Evolutionary conservation across 2,888 invertebrate species (phyloP), one percentile per base, ranked within the genome.

Genomic region (Amiota minor): DNA sequence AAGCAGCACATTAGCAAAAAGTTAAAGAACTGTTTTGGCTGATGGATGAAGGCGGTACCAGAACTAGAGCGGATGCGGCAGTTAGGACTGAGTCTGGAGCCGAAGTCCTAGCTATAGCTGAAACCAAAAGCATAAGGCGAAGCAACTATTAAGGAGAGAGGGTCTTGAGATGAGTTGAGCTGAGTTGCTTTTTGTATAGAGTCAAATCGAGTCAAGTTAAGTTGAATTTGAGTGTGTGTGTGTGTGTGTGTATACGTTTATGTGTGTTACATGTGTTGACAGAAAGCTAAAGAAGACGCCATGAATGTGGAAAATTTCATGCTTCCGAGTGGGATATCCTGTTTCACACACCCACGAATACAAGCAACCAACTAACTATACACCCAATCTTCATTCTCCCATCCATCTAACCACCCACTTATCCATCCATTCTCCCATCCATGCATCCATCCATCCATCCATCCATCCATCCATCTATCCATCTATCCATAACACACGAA

Each of bases 281-380:
- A 80, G 77, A 59, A 35, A 35, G 59, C n/a, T 20, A 46, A 46
- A 23, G 62, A 53, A 49, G 64, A 77, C 73, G 78, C 73, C 79
- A 78, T 75, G 75, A 79, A 75, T 78, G 85, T 86, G 85, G 86
- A 85, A 87, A 87, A 88, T 87, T 86, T 85, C 85, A 81, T 80
- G 80, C 83, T 87, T 87, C 87, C 87, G 88, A 82, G 81, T 78
- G 83, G 87, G 88, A 87, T 87, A 87, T 87, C 86, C 88, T 86
- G 79, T 86, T 86, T 84, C 79, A 80, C 81, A 81, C 80, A 79
- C 79, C 76, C 79, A 73, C 76, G 50, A 50, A n/a, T 50, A n/a
- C 12, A 50, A 23, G 74, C 74, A 80, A 78, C 78, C 80, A 80
- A 78, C 78, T 79, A 73, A n/a, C 61, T 62, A n/a, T 67, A 61